phyloP scores from a whole-genome alignment of 2,113 vertebrate species.

The Patagioenas fasciata region DNA sequence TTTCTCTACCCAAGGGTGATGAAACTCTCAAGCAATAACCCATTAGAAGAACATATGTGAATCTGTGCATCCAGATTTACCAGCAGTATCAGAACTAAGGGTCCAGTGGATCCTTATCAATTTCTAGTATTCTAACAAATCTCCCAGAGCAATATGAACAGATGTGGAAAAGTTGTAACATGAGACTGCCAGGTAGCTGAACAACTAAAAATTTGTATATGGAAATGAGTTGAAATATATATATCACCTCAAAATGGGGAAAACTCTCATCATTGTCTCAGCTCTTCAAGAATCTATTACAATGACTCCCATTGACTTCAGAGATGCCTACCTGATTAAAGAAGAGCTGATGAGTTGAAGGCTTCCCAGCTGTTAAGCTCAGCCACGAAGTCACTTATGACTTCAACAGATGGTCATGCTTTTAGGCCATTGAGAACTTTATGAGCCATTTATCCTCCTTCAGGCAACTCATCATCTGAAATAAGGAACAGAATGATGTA shows the following conservation, averaged over 20 bases:
- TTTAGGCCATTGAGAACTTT: conserved; percentile 52
- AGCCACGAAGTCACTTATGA: conserved; percentile 5
- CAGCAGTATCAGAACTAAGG: background rate
- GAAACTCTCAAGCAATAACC: background rate
- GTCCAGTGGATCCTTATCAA: background rate
- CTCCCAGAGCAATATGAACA: background rate
- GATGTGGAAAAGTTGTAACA: background rate
- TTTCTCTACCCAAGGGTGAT: background rate
- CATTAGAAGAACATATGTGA: background rate
- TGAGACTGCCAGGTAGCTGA: background rate
- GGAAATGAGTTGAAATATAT: background rate
- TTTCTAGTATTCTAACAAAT: background rate
- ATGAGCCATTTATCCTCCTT: conserved; percentile 52
- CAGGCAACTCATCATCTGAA: conserved; percentile 15
- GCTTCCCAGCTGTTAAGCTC: background rate
- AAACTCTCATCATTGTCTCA: background rate
- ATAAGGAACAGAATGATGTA: conserved; percentile 41
- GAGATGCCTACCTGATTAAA: conserved; percentile 17
- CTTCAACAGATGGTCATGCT: conserved; percentile 45
- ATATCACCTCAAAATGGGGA: background rate
- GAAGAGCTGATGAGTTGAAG: conserved; percentile 30
- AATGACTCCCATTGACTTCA: conserved; percentile 6
- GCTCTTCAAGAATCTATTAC: background rate
- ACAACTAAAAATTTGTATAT: background rate
- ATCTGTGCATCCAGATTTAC: background rate